These are phyloP conservation scores for Carapus acus DNA, from an alignment of 2,797 vertebrate species.

Conservation along the genomic window DNA sequence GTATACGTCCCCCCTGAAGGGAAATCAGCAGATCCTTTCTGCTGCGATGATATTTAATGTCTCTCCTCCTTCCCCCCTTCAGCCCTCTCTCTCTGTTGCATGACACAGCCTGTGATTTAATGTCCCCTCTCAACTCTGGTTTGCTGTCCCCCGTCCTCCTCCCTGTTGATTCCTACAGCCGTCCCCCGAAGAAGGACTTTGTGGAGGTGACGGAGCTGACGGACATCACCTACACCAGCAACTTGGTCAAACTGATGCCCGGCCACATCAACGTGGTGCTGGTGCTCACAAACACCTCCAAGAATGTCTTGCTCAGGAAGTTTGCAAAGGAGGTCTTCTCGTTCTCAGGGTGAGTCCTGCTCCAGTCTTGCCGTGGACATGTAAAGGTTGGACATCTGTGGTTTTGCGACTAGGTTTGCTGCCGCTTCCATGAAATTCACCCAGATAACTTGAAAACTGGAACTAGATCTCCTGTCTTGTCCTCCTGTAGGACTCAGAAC, in stretches of 20 bases:
- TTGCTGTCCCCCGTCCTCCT: background rate
- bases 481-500: conserved; percentile 76
- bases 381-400: no score
- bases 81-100: no score
- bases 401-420: no score
- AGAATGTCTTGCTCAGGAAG: conserved; percentile 84
- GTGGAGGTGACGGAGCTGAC: conserved; percentile 95
- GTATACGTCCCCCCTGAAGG: background rate
- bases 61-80: no score
- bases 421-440: no score
- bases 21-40: background rate
- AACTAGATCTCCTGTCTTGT: background rate
- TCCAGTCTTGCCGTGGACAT: no score
- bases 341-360: conserved; percentile 82
- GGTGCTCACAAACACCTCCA: conserved; percentile 84
- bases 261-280: conserved; percentile 93
- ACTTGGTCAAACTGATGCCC: conserved; percentile 86
- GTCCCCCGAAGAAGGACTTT: conserved; percentile 86
- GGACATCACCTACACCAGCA: conserved; percentile 87
- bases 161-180: conserved; percentile 51
- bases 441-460: no score
- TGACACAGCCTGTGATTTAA: background rate
- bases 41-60: no score
- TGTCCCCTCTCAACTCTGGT: background rate
- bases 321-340: conserved; percentile 92